phyloP scores from a whole-genome alignment of 2,888 invertebrate species.

The Loripinus fragilis region DNA sequence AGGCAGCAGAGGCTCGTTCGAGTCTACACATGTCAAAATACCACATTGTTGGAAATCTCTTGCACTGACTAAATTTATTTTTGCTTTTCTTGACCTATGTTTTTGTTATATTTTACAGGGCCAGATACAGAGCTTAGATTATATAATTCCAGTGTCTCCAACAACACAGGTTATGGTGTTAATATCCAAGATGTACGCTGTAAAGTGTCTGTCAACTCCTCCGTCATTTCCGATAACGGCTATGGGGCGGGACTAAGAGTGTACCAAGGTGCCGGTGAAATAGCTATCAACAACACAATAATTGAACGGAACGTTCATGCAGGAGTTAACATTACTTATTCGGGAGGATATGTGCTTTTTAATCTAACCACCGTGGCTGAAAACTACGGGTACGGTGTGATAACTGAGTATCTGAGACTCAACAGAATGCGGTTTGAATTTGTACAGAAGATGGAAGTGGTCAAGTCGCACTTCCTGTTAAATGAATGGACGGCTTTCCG shows the following conservation, averaged over 20 bases:
- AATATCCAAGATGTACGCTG: conserved; percentile 96
- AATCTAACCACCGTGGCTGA: conserved; percentile 93
- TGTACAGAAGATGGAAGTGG: conserved; percentile 84
- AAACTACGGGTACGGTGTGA: conserved; percentile 90
- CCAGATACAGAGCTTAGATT: conserved; percentile 85
- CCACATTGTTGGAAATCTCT: too few relatives aligned
- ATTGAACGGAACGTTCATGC: conserved; percentile 90
- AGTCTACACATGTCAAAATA: too few relatives aligned
- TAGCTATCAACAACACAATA: conserved; percentile 95
- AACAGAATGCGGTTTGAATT: conserved; percentile 77
- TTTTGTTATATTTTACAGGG: conserved; percentile 56
- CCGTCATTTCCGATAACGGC: conserved; percentile 91
- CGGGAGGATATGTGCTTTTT: conserved; percentile 96
- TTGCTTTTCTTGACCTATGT: conserved; percentile 3
- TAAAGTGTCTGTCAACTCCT: conserved; percentile 92
- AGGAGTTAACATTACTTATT: conserved; percentile 97
- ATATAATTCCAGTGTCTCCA: conserved; percentile 91
- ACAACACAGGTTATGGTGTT: conserved; percentile 97
- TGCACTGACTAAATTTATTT: not conserved
- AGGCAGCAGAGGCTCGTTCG: too few relatives aligned
- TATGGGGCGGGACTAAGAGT: conserved; percentile 95
- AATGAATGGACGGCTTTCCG: conserved; percentile 95
- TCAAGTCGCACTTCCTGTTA: conserved; percentile 93
- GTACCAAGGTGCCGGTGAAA: conserved; percentile 94
- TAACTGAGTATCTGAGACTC: conserved; percentile 76